Percentiles rank a stretch among this genome's conserved stretches.
Evolutionary conservation across 2,797 vertebrate species (phyloP).

Genomic region (Smutsia gigantea): DNA sequence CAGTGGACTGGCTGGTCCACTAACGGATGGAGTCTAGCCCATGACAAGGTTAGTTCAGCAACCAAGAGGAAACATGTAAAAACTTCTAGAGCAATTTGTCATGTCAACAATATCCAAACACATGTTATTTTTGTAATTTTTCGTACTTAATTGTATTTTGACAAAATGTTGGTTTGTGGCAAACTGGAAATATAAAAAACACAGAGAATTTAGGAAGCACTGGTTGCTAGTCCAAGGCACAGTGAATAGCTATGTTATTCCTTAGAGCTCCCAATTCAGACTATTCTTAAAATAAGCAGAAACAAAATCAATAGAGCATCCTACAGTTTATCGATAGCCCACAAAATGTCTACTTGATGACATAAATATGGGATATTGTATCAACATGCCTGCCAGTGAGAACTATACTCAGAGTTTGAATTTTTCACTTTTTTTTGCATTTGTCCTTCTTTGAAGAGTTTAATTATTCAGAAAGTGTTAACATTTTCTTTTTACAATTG

Average conservation of each 20-base stretch:
- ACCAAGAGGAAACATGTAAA: not conserved
- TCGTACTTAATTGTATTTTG: not conserved
- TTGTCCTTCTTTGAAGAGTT: constrained; percentile 1
- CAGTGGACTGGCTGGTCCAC: not conserved
- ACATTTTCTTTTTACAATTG: not conserved
- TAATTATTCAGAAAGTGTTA: not conserved
- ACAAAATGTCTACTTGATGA: not conserved
- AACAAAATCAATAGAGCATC: not conserved
- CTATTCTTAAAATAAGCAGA: not conserved
- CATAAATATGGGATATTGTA: rapidly evolving
- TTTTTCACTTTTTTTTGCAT: not conserved
- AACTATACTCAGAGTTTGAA: not conserved
- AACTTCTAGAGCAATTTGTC: not conserved
- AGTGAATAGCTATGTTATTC: not conserved
- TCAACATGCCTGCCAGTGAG: rapidly evolving
- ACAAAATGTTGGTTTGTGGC: not conserved
- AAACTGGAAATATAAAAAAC: not conserved
- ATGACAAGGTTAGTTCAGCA: not conserved
- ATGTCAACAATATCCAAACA: not conserved
- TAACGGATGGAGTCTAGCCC: no score
- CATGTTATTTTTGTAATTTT: not conserved
- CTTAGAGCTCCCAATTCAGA: not conserved
- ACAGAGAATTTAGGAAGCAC: not conserved
- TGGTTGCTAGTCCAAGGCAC: not conserved
- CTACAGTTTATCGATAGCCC: not conserved